These are phyloP conservation scores for Sphaerodactylus townsendi DNA, from an alignment of 2,113 vertebrate genomes.

Conservation along the genomic window DNA sequence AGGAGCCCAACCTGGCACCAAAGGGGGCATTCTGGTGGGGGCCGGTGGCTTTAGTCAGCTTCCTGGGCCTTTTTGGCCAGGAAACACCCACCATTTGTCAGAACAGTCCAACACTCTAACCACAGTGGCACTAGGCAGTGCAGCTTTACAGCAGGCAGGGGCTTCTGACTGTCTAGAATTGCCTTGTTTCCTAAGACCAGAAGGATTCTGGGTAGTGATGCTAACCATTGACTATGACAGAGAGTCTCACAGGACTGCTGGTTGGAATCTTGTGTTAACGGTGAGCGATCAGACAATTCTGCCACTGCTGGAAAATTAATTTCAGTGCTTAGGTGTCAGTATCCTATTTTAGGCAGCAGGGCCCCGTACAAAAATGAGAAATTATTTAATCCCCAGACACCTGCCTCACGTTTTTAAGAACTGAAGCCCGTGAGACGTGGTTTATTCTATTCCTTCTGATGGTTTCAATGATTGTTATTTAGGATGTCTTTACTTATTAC, in stretches of 20 bases:
- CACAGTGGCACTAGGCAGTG: too few species aligned
- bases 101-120: too few species aligned
- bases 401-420: neutral
- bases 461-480: conserved; percentile 7
- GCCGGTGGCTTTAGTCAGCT: too few species aligned
- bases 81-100: too few species aligned
- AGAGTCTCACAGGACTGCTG: neutral
- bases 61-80: too few species aligned
- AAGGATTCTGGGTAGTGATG: neutral
- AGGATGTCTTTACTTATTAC: neutral
- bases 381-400: neutral
- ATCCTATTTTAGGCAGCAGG: neutral
- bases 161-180: neutral
- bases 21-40: too few species aligned
- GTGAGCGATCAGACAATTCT: neutral
- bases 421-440: neutral
- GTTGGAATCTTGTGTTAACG: neutral
- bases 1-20: too few species aligned
- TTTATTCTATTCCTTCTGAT: neutral
- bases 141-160: neutral
- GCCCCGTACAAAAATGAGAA: neutral
- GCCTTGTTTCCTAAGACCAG: neutral
- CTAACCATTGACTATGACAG: too few species aligned
- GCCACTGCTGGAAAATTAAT: neutral
- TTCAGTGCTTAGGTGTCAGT: neutral